Evolutionary conservation across 1,140 invertebrate species (phyloP), one percentile per base, ranked within the genome.

Genomic region (Zophobas morio): DNA sequence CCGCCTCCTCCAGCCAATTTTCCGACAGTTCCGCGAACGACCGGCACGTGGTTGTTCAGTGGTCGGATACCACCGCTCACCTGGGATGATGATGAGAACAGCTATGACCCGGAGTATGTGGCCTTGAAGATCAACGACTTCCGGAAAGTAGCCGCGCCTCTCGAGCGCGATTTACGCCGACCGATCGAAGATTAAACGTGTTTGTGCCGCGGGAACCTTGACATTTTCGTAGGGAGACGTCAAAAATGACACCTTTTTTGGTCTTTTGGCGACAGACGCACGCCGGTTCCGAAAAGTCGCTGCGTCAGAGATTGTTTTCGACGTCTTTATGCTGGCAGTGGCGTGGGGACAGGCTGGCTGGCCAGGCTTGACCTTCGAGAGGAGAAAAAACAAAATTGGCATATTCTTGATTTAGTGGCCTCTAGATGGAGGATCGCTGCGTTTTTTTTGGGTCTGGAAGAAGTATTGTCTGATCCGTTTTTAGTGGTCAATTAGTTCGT

Each of bases 61-160:
- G 37, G 66, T 46, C 54, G 36, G 8, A 66, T 66, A 5, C 8
- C 75, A 46, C 70, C 76, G 76, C 36, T 73, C 63, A 70, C 76
- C 70, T 60, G 54, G 63, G 57, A 51, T 20, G 34, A 37, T 66
- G 70, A 70, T 70, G 70, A 70, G 70, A 77, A 70, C 76, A 53
- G 76, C 70, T 72, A 72, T 53, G 70, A 70, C 70, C 66, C 40
- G 49, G 76, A 77, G 70, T 77, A 77, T 77, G 76, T 77, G 76
- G 71, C 76, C 76, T 77, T 77, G 76, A 70, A 73, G 66, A 63
- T 49, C 66, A 72, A 73, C 75, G 57, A 77, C 76, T 77, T 77
- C 76, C 76, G 76, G 76, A 77, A 77, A 70, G 76, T 77, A 77
- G 70, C 76, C 76, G 76, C 76, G 71, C 76, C 76, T 77, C 51